Percentiles rank a stretch among this genome's conserved stretches.
Conservation (phyloP, 2,797 vertebrate genomes). For the Gambusia yucatana region DNA sequence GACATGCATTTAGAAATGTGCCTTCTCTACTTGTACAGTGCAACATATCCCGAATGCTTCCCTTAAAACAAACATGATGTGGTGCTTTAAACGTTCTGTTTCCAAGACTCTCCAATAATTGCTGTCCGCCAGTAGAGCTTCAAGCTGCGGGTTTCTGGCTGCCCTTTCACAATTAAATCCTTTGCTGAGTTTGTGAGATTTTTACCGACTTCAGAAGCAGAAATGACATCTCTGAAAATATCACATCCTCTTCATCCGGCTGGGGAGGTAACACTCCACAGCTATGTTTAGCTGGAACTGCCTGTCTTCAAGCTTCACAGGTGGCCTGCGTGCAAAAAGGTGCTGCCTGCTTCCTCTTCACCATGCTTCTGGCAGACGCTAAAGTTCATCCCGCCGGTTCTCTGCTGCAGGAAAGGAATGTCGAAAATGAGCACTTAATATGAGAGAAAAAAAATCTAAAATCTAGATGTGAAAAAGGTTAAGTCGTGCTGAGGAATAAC, state of each 20-base stretch:
- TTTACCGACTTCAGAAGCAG: slow-evolving; percentile 53
- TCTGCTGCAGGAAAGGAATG: slow-evolving; percentile 68
- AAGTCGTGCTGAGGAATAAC: slow-evolving; percentile 6
- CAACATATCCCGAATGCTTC: slow-evolving; percentile 29
- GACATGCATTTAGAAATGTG: slow-evolving; percentile 20
- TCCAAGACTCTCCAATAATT: slow-evolving; percentile 3
- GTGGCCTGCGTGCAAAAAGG: slow-evolving; percentile 57
- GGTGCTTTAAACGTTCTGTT: slow-evolving; percentile 9
- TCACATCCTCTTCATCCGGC: slow-evolving; percentile 34
- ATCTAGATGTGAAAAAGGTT: slow-evolving; percentile 10
- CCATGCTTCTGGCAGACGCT: slow-evolving; percentile 66
- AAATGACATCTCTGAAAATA: slow-evolving; percentile 61
- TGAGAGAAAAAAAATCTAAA: not conserved
- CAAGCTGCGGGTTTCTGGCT: slow-evolving; percentile 30
- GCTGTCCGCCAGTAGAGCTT: slow-evolving; percentile 28
- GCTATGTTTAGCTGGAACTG: slow-evolving; percentile 68
- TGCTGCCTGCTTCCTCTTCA: slow-evolving; percentile 56
- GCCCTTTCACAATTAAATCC: slow-evolving; percentile 43
- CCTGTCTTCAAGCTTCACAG: slow-evolving; percentile 69
- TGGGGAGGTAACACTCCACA: slow-evolving; percentile 52
- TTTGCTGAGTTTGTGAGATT: slow-evolving; percentile 48
- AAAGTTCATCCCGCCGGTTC: slow-evolving; percentile 90
- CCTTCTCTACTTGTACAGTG: slow-evolving; percentile 47
- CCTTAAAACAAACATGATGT: slow-evolving; percentile 12
- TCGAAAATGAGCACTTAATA: slow-evolving; percentile 18